Percentiles rank a stretch among this genome's conserved stretches.
phyloP scores from a whole-genome alignment of 2,797 vertebrate species.

The Anas flavirostris region DNA sequence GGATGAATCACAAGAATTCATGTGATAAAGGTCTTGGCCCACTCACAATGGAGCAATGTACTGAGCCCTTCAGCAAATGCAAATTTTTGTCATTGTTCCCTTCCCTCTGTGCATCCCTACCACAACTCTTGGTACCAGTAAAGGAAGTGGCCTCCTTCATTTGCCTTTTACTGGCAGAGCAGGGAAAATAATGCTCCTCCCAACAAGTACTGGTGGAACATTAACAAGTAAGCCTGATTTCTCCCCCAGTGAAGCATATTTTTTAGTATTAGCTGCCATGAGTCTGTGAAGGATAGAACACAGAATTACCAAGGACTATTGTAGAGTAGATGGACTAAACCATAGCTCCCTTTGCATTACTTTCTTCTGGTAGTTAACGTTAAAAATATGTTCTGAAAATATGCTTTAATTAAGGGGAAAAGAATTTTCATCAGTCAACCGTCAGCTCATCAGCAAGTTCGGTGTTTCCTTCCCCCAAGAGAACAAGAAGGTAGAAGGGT shows the following conservation, averaged over 20 bases:
- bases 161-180: neutral
- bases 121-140: neutral
- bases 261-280: neutral
- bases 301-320: neutral
- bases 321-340: neutral
- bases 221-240: neutral
- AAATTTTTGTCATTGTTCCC: constrained; percentile 36
- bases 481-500: neutral
- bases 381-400: neutral
- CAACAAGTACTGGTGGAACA: neutral
- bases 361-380: neutral
- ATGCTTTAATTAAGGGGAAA: neutral
- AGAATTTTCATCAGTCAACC: neutral
- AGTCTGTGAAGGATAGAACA: neutral
- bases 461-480: neutral
- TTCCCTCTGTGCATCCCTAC: neutral
- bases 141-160: neutral
- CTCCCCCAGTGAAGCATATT: neutral
- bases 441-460: neutral
- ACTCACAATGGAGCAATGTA: constrained; percentile 39
- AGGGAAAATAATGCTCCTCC: neutral
- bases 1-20: constrained; percentile 56
- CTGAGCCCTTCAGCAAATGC: constrained; percentile 53
- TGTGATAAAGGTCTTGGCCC: constrained; percentile 22
- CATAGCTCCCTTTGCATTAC: neutral